Evolutionary conservation across 2,888 invertebrate genomes (phyloP).

Genomic region (Neelides folsomi): DNA sequence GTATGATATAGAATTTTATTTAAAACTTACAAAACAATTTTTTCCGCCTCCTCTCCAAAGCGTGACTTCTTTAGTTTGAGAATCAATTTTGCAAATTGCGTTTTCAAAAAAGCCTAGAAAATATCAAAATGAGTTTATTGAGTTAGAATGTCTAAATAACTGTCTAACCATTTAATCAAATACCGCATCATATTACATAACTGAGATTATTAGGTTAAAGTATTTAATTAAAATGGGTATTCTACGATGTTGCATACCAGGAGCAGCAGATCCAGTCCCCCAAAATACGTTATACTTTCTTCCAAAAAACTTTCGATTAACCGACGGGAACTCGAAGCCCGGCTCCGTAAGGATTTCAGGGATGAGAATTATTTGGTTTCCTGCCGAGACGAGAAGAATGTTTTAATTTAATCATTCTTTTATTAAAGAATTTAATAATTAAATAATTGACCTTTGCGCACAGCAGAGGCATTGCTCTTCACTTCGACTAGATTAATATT

Average conservation of each 20-base stretch:
- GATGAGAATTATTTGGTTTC: slow-evolving; percentile 34
- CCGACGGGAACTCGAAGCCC: slow-evolving; percentile 42
- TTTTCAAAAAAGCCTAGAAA: slow-evolving; percentile 30
- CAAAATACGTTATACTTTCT: slow-evolving; percentile 41
- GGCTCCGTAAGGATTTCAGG: slow-evolving; percentile 32
- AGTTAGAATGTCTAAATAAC: too few species aligned
- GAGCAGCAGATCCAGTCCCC: slow-evolving; percentile 36
- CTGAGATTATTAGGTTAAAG: too few species aligned
- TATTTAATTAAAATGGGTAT: too few species aligned
- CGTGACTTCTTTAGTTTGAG: slow-evolving; percentile 11
- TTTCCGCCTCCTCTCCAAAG: slow-evolving; percentile 14
- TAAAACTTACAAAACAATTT: too few species aligned
- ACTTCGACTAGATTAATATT: slow-evolving; percentile 38
- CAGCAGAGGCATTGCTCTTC: slow-evolving; percentile 37
- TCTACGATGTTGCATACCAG: too few species aligned
- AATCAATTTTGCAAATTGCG: slow-evolving; percentile 33
- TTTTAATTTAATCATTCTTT: too few species aligned
- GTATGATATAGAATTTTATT: too few species aligned
- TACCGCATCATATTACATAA: too few species aligned
- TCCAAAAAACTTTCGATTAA: slow-evolving; percentile 37
- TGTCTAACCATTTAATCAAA: too few species aligned
- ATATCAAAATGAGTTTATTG: too few species aligned
- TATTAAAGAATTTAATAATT: too few species aligned
- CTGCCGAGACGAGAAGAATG: slow-evolving; percentile 31
- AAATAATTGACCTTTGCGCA: slow-evolving; percentile 36